phyloP scores from a whole-genome alignment of 2,888 invertebrate species.

The Pogonocherus hispidulus region DNA sequence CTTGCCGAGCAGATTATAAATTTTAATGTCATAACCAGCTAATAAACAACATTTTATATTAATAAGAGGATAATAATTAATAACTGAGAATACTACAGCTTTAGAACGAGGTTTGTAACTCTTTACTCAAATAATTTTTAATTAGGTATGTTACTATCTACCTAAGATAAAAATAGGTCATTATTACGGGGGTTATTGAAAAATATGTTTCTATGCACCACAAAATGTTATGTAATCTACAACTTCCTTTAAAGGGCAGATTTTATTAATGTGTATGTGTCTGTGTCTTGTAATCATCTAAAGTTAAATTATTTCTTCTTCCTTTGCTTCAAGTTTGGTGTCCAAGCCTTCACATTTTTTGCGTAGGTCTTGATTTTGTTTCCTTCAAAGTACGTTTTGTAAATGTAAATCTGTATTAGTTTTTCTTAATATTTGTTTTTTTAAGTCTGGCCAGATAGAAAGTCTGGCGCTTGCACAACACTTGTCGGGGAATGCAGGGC shows the following conservation, averaged over 20 bases:
- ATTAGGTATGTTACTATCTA: too few species aligned
- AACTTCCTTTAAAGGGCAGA: constrained; percentile 1
- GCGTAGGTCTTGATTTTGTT: neutral
- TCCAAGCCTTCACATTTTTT: neutral
- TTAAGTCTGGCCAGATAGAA: neutral
- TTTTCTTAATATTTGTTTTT: neutral
- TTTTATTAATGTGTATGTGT: constrained; percentile 3
- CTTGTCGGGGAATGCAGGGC: too few species aligned
- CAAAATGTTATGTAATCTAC: too few species aligned
- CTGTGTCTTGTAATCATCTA: neutral
- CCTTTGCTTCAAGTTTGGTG: neutral
- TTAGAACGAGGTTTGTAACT: too few species aligned
- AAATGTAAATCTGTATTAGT: neutral
- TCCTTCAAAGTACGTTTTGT: neutral
- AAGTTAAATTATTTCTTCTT: neutral
- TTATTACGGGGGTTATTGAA: too few species aligned
- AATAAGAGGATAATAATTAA: neutral
- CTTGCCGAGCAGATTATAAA: constrained; percentile 4
- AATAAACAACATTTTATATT: constrained; percentile 4
- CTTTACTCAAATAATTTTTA: too few species aligned
- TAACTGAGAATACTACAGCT: too few species aligned
- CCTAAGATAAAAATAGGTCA: too few species aligned
- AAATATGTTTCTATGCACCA: too few species aligned
- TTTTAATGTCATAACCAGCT: neutral
- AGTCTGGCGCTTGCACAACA: neutral